Percentiles rank a stretch among this genome's conserved stretches.
Evolutionary conservation across 2,113 vertebrate species (phyloP).

Genomic region (Oncorhynchus tshawytscha): DNA sequence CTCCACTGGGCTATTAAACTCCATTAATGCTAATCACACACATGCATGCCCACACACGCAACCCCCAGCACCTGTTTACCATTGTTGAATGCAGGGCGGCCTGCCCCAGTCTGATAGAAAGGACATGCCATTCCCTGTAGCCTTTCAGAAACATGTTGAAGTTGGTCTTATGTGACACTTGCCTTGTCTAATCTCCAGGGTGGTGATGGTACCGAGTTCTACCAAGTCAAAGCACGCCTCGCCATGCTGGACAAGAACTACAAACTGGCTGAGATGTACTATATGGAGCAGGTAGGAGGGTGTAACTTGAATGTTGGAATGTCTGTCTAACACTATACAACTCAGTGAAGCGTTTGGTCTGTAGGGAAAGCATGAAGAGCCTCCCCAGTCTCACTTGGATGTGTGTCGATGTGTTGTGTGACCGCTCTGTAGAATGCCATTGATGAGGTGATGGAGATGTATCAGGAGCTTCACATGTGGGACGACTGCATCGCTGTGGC

Average conservation of each 20-base stretch:
- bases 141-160: too few species aligned
- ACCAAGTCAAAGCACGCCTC: conserved; percentile 86
- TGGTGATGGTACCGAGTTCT: conserved; percentile 84
- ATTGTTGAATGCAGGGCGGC: background rate
- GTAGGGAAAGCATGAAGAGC: too few species aligned
- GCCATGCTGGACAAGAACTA: conserved; percentile 94
- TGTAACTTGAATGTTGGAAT: too few species aligned
- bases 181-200: conserved; percentile 70
- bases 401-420: background rate
- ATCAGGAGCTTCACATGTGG: conserved; percentile 96
- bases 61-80: background rate
- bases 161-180: background rate
- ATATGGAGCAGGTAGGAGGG: conserved; percentile 84
- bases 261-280: conserved; percentile 92
- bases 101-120: background rate
- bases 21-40: conserved; percentile 1
- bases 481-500: conserved; percentile 91
- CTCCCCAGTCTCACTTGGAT: too few species aligned
- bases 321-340: too few species aligned
- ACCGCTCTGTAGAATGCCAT: conserved; percentile 78
- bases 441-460: conserved; percentile 93
- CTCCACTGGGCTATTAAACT: background rate
- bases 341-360: background rate
- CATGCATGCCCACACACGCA: background rate
- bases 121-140: background rate